phyloP scores from a whole-genome alignment of 1,140 invertebrate genomes.

The Drosophila pruinosa region DNA sequence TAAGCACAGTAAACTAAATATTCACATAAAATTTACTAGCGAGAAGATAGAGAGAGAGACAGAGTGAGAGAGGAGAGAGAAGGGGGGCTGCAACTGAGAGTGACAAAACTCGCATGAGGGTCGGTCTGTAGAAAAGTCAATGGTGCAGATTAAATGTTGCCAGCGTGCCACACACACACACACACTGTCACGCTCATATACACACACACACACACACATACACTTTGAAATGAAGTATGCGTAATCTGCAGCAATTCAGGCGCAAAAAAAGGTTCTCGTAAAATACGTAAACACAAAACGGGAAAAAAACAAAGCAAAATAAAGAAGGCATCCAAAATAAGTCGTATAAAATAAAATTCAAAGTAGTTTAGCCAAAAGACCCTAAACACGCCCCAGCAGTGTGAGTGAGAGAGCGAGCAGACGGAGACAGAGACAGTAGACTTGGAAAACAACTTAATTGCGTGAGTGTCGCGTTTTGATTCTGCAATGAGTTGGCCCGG shows the following conservation, averaged over 20 bases:
- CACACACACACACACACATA: constrained; percentile 13
- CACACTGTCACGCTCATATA: constrained; percentile 9
- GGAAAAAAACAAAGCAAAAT: constrained; percentile 26
- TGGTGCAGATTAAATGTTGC: constrained; percentile 80
- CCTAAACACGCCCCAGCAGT: constrained; percentile 16
- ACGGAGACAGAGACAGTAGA: constrained; percentile 4
- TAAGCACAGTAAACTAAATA: constrained; percentile 79
- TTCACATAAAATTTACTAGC: constrained; percentile 78
- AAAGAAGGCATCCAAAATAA: constrained; percentile 38
- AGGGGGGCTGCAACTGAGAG: constrained; percentile 5
- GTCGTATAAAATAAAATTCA: constrained; percentile 66
- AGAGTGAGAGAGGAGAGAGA: neutral
- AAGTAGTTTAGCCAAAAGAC: constrained; percentile 56
- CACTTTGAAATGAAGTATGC: constrained; percentile 54
- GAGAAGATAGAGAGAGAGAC: neutral
- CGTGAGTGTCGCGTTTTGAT: constrained; percentile 73
- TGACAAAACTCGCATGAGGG: constrained; percentile 37
- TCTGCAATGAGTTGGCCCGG: constrained; percentile 33
- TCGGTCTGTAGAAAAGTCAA: constrained; percentile 68
- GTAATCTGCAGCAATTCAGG: constrained; percentile 82
- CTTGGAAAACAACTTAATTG: constrained; percentile 66
- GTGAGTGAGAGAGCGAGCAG: neutral
- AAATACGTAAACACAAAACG: constrained; percentile 57
- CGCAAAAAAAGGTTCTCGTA: constrained; percentile 71
- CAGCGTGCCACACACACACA: constrained; percentile 28